Conservation (phyloP, 2,113 vertebrate genomes). For the Larimichthys polyactis region DNA sequence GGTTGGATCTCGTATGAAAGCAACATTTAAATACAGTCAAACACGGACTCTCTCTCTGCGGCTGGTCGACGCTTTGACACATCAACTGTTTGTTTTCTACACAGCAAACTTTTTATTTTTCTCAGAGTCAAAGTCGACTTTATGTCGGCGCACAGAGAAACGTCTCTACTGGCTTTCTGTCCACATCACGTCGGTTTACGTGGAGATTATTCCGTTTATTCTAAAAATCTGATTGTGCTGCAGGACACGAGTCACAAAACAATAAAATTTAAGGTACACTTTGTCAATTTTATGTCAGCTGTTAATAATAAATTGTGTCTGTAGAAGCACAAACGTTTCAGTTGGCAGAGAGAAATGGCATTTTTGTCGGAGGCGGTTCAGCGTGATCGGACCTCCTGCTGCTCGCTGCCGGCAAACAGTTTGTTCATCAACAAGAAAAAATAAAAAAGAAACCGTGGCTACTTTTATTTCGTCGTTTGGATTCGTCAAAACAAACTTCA, state of each 20-base stretch:
- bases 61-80: constrained; percentile 11
- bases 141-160: constrained; percentile 14
- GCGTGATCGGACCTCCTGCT: not conserved
- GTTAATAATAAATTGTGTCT: not conserved
- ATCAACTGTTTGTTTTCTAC: constrained; percentile 15
- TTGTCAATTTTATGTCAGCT: not conserved
- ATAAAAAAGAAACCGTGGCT: not conserved
- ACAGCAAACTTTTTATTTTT: constrained; percentile 24
- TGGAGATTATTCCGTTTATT: not conserved
- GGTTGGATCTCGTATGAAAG: constrained; percentile 58
- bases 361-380: not conserved
- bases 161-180: constrained; percentile 29
- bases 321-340: constrained; percentile 2
- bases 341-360: constrained; percentile 5
- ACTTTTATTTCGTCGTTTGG: not conserved
- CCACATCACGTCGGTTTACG: not conserved
- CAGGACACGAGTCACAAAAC: constrained; percentile 9
- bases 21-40: constrained; percentile 52
- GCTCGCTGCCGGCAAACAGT: not conserved
- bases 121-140: constrained; percentile 36
- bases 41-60: constrained; percentile 33
- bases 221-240: constrained; percentile 5
- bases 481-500: constrained; percentile 8
- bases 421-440: not conserved
- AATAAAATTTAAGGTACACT: constrained; percentile 31